Base-by-base conservation (phyloP, 2,113 vertebrate genomes). In the Aplodontia rufa region DNA sequence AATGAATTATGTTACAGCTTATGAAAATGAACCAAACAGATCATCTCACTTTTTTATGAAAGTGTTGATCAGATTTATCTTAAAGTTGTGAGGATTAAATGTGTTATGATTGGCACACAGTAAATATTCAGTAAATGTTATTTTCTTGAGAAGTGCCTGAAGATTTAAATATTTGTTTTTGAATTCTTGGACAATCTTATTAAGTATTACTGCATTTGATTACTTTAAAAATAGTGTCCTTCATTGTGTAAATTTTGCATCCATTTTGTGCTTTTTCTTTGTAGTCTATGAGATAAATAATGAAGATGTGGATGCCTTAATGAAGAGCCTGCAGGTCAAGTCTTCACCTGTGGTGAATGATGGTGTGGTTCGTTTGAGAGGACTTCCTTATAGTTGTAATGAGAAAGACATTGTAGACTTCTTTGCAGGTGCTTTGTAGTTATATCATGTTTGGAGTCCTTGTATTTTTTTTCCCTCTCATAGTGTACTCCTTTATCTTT, bases 231-330 rank as follows among this genome's bases (percentile, higher is more conserved):
- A 10, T 64, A 53, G 14, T 19, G 69, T 90, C 19, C 37, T 96
- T 95, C 68, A 30, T 80, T 64, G 9, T 45, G 3, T 89, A 55
- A 80, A 66, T 42, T 83, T 22, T 68, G 1, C 5, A 2, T 71
- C 8, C 66, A 8, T 62, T 47, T 71, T 92, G 12, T 76, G 9
- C 7, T 0, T 35, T 0, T 93, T 74, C 60, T 62, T 93, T 94
- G 76, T 96, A 99, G 99, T 99, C 0, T 99, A 98, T 84, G 99
- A 99, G 93, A 98, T 99, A 35, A 99, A 99, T 0, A 98, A 99
- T 64, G 97, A 96, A 1, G 99, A 99, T 0, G 99, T 99, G 3
- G 99, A 99, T 62, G 81, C 84, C 42, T 96, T 99, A 68, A 96
- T 99, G 96, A 99, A 96, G 87, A 98, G 62, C 3, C 95, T 99